These are phyloP conservation scores for Cyprinodon tularosa DNA, from an alignment of 2,113 vertebrate species.

Conservation along the genomic window DNA sequence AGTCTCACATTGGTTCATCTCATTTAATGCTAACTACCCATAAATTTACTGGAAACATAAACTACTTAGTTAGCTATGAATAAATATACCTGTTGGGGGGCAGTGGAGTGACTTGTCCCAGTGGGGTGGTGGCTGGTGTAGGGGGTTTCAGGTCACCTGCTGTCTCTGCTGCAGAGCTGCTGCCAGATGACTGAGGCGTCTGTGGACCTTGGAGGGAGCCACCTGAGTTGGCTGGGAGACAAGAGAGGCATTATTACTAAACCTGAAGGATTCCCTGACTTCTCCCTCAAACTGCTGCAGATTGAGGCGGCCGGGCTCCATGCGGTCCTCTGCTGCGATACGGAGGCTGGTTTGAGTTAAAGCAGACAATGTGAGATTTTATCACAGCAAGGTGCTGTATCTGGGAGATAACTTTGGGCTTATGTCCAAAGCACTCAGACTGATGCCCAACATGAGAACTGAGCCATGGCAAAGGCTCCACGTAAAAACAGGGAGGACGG, in stretches of 20 bases:
- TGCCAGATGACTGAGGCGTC: constrained; percentile 93
- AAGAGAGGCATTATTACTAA: constrained; percentile 30
- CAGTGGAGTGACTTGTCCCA: constrained; percentile 89
- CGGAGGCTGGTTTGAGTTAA: constrained; percentile 22
- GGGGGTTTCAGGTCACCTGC: constrained; percentile 91
- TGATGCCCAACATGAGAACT: constrained; percentile 40
- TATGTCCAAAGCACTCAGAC: constrained; percentile 47
- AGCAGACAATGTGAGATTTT: constrained; percentile 32
- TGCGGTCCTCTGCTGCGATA: constrained; percentile 36
- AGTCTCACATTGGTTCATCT: neutral
- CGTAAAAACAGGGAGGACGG: constrained; percentile 27
- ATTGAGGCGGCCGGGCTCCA: constrained; percentile 18
- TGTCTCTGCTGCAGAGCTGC: constrained; percentile 91
- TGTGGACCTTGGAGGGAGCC: constrained; percentile 95
- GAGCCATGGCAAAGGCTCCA: constrained; percentile 31
- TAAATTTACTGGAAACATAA: neutral
- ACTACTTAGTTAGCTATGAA: neutral
- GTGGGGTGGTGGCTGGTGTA: constrained; percentile 91
- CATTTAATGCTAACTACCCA: neutral
- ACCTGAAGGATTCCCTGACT: constrained; percentile 1
- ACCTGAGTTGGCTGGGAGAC: constrained; percentile 87
- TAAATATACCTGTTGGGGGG: constrained; percentile 86
- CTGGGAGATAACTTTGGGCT: constrained; percentile 55
- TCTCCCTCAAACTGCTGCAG: constrained; percentile 8
- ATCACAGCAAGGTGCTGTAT: constrained; percentile 40